Conservation (phyloP, 1,140 invertebrate species). For the Piezodorus guildinii region DNA sequence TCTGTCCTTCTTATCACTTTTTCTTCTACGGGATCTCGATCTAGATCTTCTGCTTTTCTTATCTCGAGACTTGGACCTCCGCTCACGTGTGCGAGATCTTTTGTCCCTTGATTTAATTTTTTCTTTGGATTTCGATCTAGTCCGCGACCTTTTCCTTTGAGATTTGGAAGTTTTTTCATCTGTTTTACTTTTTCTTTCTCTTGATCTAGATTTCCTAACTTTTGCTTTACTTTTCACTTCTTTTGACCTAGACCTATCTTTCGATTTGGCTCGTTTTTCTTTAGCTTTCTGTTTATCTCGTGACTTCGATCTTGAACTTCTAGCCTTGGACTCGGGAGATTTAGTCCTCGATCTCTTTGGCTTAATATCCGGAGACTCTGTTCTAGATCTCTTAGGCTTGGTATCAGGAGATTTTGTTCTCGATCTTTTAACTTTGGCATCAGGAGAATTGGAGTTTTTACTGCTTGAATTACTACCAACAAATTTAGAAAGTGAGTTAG, state of each 20-base stretch:
- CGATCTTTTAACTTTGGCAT: no score
- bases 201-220: slow-evolving; percentile 3
- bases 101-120: slow-evolving; percentile 6
- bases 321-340: no score
- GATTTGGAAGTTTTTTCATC: neutral
- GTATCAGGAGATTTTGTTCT: no score
- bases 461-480: no score
- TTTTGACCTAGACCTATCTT: slow-evolving; percentile 16
- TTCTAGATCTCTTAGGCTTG: no score
- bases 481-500: no score
- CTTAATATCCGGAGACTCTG: no score
- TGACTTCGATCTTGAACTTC: neutral
- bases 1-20: neutral
- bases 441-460: no score
- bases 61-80: neutral
- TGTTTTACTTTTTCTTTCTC: slow-evolving; percentile 13
- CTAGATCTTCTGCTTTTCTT: neutral
- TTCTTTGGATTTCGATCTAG: slow-evolving; percentile 4
- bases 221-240: neutral
- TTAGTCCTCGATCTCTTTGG: no score
- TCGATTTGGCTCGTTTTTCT: slow-evolving; percentile 3
- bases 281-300: slow-evolving; percentile 2
- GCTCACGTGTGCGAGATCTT: neutral
- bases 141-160: neutral
- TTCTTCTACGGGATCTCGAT: slow-evolving; percentile 14